Evolutionary conservation across 2,113 vertebrate species (phyloP).

Genomic region (Tupaia chinensis): DNA sequence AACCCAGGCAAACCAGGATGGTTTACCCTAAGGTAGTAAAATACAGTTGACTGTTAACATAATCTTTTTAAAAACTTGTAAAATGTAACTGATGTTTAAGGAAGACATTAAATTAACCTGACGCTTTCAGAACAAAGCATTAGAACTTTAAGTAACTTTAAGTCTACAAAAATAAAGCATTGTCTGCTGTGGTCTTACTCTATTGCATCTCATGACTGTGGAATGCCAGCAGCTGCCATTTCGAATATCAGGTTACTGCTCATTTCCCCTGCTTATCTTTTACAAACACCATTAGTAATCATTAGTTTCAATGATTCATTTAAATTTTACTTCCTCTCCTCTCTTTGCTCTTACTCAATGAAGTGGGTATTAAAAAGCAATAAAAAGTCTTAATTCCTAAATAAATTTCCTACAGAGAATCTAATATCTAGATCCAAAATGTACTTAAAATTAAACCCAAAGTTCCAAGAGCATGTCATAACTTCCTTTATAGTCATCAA

Average conservation of each 20-base stretch:
- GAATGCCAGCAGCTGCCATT: constrained; percentile 52
- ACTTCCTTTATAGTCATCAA: constrained; percentile 14
- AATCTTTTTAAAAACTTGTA: constrained; percentile 26
- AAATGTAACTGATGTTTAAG: background rate
- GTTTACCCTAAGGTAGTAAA: background rate
- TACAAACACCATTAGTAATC: constrained; percentile 61
- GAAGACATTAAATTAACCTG: constrained; percentile 35
- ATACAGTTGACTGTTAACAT: background rate
- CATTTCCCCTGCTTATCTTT: constrained; percentile 57
- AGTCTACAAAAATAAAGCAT: constrained; percentile 21
- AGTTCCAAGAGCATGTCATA: background rate
- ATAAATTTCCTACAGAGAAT: constrained; percentile 26
- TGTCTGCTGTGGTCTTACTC: background rate
- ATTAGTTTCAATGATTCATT: constrained; percentile 51
- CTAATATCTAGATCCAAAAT: constrained; percentile 41
- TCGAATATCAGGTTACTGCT: constrained; percentile 55
- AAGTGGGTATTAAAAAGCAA: constrained; percentile 29
- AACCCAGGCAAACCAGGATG: background rate
- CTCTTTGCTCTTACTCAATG: constrained; percentile 5
- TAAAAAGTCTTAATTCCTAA: background rate
- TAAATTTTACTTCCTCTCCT: constrained; percentile 58
- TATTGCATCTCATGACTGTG: background rate
- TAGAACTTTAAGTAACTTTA: background rate
- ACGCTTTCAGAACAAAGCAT: constrained; percentile 30
- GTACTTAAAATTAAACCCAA: constrained; percentile 46